phyloP scores from a whole-genome alignment of 2,797 vertebrate species.

The Craterocephalus amniculus region DNA sequence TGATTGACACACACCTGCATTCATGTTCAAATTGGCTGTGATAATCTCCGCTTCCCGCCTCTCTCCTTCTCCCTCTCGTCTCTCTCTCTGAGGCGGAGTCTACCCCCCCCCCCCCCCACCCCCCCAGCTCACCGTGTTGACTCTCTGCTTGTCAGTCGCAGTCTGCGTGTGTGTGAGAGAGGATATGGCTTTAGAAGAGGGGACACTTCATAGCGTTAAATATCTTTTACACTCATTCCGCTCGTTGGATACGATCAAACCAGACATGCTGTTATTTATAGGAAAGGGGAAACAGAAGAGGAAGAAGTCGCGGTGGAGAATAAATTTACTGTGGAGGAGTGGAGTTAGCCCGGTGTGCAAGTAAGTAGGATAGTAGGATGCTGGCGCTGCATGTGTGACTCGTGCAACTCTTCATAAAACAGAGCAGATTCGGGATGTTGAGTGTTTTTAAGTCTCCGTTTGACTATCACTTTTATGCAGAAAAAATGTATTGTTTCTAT shows the following conservation, averaged over 20 bases:
- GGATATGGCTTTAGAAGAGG: conserved; percentile 13
- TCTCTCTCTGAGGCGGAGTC: conserved; percentile 71
- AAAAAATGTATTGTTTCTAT: background rate
- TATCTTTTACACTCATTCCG: background rate
- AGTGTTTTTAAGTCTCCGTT: background rate
- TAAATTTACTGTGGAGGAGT: conserved; percentile 1
- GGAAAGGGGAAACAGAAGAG: background rate
- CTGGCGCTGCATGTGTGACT: background rate
- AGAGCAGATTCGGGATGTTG: background rate
- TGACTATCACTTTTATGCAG: background rate
- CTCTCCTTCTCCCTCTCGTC: conserved; percentile 22
- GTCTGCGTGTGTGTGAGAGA: conserved; percentile 49
- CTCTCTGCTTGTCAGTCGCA: conserved; percentile 75
- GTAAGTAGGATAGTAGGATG: conserved; percentile 3
- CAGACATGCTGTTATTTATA: background rate
- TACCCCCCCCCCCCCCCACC: conserved; percentile 57
- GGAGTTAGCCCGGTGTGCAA: conserved; percentile 1
- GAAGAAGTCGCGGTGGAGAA: conserved; percentile 33
- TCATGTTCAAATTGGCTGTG: conserved; percentile 52
- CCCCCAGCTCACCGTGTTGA: conserved; percentile 62
- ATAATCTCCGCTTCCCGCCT: conserved; percentile 66
- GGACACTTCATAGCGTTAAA: conserved; percentile 16
- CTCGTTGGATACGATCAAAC: conserved; percentile 4
- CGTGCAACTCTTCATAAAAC: background rate
- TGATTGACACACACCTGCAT: conserved; percentile 45